phyloP scores from a whole-genome alignment of 2,888 invertebrate genomes.

The Celastrina argiolus region DNA sequence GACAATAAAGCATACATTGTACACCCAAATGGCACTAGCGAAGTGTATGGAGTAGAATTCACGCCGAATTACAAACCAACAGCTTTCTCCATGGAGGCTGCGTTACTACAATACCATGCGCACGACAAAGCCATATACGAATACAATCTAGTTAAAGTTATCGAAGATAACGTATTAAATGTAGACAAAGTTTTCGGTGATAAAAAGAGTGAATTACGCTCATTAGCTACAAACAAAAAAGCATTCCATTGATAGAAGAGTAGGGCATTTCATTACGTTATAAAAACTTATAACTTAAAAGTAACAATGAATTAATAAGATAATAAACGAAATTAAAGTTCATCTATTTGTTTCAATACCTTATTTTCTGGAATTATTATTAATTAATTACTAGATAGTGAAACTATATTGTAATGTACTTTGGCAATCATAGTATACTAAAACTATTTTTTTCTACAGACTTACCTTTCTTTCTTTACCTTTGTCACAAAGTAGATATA shows the following conservation, averaged over 20 bases:
- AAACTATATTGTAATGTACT: too few species aligned
- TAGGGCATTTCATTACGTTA: too few species aligned
- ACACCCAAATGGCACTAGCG: slow-evolving; percentile 46
- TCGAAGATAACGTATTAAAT: background rate
- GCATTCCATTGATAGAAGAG: background rate
- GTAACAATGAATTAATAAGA: too few species aligned
- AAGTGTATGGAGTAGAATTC: slow-evolving; percentile 39
- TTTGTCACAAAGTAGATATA: too few species aligned
- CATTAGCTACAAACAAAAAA: background rate
- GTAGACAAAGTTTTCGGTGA: background rate
- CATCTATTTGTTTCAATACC: too few species aligned
- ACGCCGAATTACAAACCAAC: slow-evolving; percentile 41
- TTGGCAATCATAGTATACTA: too few species aligned
- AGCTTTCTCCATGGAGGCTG: slow-evolving; percentile 49
- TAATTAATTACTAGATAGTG: too few species aligned
- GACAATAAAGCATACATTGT: slow-evolving; percentile 43
- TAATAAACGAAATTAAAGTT: too few species aligned
- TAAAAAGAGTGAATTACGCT: background rate
- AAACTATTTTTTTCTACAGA: too few species aligned
- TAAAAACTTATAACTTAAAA: too few species aligned
- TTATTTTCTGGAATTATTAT: too few species aligned
- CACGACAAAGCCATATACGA: slow-evolving; percentile 59
- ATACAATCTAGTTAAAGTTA: slow-evolving; percentile 43
- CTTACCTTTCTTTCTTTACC: too few species aligned
- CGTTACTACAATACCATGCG: slow-evolving; percentile 50